These are phyloP conservation scores for Anser brachyrhynchus DNA, from an alignment of 2,113 vertebrate genomes.

Conservation along the genomic window DNA sequence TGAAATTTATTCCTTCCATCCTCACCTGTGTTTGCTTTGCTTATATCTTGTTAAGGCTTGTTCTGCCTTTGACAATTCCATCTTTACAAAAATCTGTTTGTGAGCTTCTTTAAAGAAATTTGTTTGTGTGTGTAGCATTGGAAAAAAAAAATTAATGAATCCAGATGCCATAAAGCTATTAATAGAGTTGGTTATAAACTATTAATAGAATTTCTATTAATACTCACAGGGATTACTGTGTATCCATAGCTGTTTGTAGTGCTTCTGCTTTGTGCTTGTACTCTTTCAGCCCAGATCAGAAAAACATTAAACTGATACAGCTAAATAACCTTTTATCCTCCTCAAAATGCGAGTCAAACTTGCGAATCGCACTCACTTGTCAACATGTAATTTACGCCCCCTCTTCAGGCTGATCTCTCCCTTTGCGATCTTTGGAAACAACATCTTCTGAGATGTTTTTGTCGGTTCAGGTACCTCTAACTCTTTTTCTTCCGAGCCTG, in stretches of 20 bases:
- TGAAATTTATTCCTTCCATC: not conserved
- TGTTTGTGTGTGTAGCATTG: not conserved
- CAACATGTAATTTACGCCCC: not conserved
- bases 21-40: not conserved
- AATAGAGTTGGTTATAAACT: slow-evolving; percentile 22
- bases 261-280: not conserved
- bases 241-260: not conserved
- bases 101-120: not conserved
- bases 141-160: not conserved
- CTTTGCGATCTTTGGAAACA: not conserved
- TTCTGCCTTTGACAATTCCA: not conserved
- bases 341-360: not conserved
- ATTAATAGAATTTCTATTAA: slow-evolving; percentile 43
- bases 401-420: not conserved
- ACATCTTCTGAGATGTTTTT: not conserved
- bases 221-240: not conserved
- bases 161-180: slow-evolving; percentile 17
- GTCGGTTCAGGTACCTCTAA: not conserved
- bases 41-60: not conserved
- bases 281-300: not conserved
- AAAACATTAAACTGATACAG: not conserved
- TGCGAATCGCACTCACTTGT: slow-evolving; percentile 28
- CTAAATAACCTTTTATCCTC: slow-evolving; percentile 14
- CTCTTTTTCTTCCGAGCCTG: not conserved
- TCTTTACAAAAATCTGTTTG: not conserved